A percentile compares a stretch with the other conserved stretches of the same genome.
Conservation (phyloP, 2,888 invertebrate species). For the Tanypteryx hageni region DNA sequence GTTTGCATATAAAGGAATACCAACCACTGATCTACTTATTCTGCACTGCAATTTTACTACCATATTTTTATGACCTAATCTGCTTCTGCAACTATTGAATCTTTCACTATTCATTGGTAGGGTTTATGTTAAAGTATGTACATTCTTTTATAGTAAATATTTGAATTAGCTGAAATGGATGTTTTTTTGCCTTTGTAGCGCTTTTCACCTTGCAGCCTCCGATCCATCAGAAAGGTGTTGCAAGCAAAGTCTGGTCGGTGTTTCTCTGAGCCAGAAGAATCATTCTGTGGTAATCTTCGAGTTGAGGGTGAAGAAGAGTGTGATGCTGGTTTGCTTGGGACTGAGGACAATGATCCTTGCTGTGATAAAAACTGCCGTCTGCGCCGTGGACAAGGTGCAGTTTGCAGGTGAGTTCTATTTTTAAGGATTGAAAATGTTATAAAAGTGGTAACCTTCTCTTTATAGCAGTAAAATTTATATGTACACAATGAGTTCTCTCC, state of each 20-base stretch:
- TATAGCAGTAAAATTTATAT: no score
- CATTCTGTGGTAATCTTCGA: slow-evolving; percentile 96
- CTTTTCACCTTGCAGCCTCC: slow-evolving; percentile 95
- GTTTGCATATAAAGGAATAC: no score
- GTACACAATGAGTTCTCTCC: no score
- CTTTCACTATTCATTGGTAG: no score
- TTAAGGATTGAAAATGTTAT: neutral
- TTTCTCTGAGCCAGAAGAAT: slow-evolving; percentile 95
- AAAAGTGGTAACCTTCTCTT: no score
- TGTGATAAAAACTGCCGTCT: slow-evolving; percentile 95
- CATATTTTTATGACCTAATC: no score
- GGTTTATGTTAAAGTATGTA: no score
- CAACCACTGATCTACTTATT: no score
- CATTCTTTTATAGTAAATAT: no score
- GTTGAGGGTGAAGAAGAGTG: slow-evolving; percentile 98
- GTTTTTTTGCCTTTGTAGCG: slow-evolving; percentile 78
- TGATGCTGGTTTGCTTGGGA: slow-evolving; percentile 95
- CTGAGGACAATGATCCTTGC: slow-evolving; percentile 94
- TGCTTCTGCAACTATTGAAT: no score
- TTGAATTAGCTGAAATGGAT: neutral
- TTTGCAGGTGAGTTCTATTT: slow-evolving; percentile 83
- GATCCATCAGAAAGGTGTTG: slow-evolving; percentile 94
- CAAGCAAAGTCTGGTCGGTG: slow-evolving; percentile 94
- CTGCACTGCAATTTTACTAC: no score
- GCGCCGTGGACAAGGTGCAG: slow-evolving; percentile 88